These are phyloP conservation scores for Plutomurus gul DNA, from an alignment of 1,140 invertebrate genomes.

Conservation along the genomic window DNA sequence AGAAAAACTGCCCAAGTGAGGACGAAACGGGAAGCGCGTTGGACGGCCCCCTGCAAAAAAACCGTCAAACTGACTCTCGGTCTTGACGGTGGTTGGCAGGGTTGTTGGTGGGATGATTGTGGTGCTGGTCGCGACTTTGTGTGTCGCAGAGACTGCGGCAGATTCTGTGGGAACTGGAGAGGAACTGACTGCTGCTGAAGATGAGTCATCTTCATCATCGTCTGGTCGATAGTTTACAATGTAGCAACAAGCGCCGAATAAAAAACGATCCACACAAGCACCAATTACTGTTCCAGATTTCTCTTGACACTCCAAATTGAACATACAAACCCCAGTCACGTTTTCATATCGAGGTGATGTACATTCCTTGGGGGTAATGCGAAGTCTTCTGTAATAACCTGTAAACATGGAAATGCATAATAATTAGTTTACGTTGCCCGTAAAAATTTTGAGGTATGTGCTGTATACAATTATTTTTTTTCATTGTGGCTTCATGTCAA, in stretches of 20 bases:
- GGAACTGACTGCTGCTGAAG: neutral
- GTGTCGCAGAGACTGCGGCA: neutral
- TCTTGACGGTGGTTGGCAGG: neutral
- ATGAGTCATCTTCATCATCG: neutral
- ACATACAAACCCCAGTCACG: constrained; percentile 83
- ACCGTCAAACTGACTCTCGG: neutral
- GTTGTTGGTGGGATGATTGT: neutral
- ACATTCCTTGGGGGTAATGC: constrained; percentile 50
- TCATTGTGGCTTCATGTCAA: no score
- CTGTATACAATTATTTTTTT: no score
- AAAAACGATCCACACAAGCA: constrained; percentile 86
- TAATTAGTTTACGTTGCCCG: no score
- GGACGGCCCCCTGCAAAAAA: constrained; percentile 7
- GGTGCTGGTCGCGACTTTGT: neutral
- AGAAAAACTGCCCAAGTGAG: neutral
- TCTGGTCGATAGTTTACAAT: constrained; percentile 32
- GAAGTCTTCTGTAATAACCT: constrained; percentile 32
- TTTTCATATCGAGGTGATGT: constrained; percentile 34
- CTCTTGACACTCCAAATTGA: constrained; percentile 85
- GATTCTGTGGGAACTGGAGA: neutral
- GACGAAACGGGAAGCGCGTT: constrained; percentile 37
- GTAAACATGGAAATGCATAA: neutral
- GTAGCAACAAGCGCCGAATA: constrained; percentile 84
- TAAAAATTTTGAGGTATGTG: no score
- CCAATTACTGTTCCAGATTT: constrained; percentile 81